A percentile compares a stretch with the other conserved stretches of the same genome.
These are phyloP conservation scores for Osmerus eperlanus DNA, from an alignment of 2,113 vertebrate species.

Conservation along the genomic window DNA sequence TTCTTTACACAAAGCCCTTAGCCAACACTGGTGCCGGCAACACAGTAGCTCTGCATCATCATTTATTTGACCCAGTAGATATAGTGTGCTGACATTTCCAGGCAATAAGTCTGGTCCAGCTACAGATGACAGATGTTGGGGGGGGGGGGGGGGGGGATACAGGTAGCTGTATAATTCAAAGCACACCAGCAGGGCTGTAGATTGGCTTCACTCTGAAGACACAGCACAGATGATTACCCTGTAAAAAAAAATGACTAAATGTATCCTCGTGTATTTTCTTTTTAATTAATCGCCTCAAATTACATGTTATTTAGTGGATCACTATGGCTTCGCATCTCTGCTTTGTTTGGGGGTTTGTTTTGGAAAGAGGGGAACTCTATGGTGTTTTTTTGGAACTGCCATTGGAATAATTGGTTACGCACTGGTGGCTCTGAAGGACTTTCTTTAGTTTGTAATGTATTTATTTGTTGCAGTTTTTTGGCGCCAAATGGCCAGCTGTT, in stretches of 20 bases:
- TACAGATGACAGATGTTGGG: constrained; percentile 50
- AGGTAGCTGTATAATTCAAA: constrained; percentile 43
- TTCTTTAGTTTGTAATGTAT: constrained; percentile 30
- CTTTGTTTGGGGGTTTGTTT: background rate
- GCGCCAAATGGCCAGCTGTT: constrained; percentile 19
- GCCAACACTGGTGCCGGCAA: constrained; percentile 11
- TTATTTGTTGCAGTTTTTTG: constrained; percentile 19
- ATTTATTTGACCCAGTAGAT: background rate
- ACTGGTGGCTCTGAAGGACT: constrained; percentile 21
- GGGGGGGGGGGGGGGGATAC: constrained; percentile 43
- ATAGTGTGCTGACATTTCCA: constrained; percentile 46
- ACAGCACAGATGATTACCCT: constrained; percentile 54
- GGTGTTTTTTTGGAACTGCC: constrained; percentile 26
- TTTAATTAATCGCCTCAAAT: constrained; percentile 55
- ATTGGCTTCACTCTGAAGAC: constrained; percentile 54
- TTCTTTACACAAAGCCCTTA: constrained; percentile 26
- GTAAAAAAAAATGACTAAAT: too few species aligned
- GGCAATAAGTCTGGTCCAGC: constrained; percentile 36
- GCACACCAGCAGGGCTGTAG: constrained; percentile 23
- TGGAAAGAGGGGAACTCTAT: constrained; percentile 25
- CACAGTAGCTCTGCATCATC: constrained; percentile 17
- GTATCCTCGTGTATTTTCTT: constrained; percentile 23
- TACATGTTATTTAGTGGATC: constrained; percentile 22
- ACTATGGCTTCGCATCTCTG: background rate
- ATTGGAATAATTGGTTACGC: constrained; percentile 18